phyloP scores from a whole-genome alignment of 2,113 vertebrate genomes.

The Alethe diademata region DNA sequence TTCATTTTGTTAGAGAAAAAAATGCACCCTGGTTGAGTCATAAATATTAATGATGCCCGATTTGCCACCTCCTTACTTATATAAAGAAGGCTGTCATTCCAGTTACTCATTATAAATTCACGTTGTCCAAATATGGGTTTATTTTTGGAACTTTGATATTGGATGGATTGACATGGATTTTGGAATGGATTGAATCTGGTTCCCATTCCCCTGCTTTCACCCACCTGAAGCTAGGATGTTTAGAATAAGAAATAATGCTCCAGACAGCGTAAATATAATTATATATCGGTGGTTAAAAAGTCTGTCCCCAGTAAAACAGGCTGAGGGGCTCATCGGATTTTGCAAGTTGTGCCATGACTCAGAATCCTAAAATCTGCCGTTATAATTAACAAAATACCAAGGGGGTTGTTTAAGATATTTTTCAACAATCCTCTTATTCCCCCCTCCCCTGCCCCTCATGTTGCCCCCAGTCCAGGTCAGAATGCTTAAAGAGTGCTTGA shows the following conservation, averaged over 20 bases:
- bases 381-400: background rate
- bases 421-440: background rate
- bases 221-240: background rate
- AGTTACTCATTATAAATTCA: background rate
- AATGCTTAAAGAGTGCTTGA: conserved; percentile 1
- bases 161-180: background rate
- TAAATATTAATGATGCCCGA: background rate
- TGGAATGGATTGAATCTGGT: background rate
- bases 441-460: background rate
- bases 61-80: background rate
- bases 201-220: background rate
- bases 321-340: background rate
- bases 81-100: background rate
- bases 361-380: background rate
- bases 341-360: background rate
- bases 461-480: background rate
- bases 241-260: background rate
- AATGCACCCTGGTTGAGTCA: background rate
- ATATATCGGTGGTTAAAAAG: background rate
- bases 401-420: background rate
- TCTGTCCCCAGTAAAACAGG: background rate
- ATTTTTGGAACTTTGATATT: background rate
- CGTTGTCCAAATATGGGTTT: conserved; percentile 34
- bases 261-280: background rate
- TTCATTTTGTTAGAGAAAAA: background rate